Conservation (phyloP, 2,888 invertebrate genomes). For the Craniophora ligustri region DNA sequence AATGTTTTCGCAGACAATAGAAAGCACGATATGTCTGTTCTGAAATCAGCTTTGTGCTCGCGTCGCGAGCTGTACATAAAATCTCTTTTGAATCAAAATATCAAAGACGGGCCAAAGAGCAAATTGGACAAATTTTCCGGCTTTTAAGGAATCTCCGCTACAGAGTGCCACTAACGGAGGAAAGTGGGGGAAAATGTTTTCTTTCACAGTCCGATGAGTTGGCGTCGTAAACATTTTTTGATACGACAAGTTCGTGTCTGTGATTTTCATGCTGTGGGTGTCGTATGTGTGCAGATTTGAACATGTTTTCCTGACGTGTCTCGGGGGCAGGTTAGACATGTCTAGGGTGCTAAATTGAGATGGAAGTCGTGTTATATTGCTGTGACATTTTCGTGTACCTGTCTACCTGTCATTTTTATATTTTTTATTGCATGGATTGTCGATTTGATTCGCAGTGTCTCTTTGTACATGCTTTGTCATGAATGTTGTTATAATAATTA, state of each 20-base stretch:
- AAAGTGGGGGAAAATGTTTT: constrained; percentile 64
- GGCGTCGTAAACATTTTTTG: constrained; percentile 49
- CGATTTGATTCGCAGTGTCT: constrained; percentile 26
- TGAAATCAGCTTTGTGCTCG: constrained; percentile 62
- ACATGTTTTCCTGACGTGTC: constrained; percentile 23
- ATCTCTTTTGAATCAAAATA: constrained; percentile 71
- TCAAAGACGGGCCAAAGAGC: constrained; percentile 68
- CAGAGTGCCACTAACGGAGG: constrained; percentile 61
- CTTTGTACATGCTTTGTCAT: too few species aligned
- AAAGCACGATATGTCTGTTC: constrained; percentile 38
- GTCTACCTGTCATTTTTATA: constrained; percentile 3
- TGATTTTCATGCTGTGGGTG: constrained; percentile 25
- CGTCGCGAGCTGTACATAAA: constrained; percentile 57
- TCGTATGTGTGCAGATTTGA: constrained; percentile 15
- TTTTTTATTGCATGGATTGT: constrained; percentile 18
- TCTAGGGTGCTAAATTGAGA: constrained; percentile 19
- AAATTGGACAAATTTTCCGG: constrained; percentile 79
- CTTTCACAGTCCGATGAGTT: constrained; percentile 56
- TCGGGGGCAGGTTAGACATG: constrained; percentile 14
- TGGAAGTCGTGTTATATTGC: constrained; percentile 27
- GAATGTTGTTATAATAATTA: too few species aligned
- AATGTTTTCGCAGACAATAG: constrained; percentile 44
- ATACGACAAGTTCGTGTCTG: constrained; percentile 21
- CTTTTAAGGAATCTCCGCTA: constrained; percentile 69
- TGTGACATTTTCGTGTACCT: constrained; percentile 24